A percentile compares a stretch with the other conserved stretches of the same genome.
Conservation (phyloP, 2,113 vertebrate genomes). For the Bettongia penicillata region DNA sequence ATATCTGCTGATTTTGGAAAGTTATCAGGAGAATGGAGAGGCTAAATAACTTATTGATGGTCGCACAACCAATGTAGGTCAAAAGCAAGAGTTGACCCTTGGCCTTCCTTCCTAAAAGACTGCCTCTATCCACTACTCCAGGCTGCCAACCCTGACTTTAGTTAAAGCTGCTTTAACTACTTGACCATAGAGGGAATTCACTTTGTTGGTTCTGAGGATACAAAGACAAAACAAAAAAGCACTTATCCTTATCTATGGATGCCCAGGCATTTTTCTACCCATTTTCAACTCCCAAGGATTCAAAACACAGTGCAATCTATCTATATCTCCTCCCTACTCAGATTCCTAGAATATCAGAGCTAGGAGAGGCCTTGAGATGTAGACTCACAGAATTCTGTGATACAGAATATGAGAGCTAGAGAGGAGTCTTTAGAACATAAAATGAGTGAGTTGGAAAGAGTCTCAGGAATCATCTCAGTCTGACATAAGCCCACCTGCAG, state of each 20-base stretch:
- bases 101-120: neutral
- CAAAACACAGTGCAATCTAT: neutral
- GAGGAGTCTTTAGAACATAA: neutral
- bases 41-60: neutral
- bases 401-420: neutral
- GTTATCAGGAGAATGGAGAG: neutral
- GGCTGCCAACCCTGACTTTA: neutral
- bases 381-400: neutral
- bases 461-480: neutral
- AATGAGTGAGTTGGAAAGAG: neutral
- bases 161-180: neutral
- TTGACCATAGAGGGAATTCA: neutral
- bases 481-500: slow-evolving; percentile 2
- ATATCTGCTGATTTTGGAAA: neutral
- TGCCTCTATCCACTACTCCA: neutral
- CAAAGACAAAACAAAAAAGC: neutral
- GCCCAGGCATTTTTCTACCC: neutral
- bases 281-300: neutral
- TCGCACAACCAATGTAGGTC: neutral
- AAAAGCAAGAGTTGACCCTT: neutral
- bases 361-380: neutral
- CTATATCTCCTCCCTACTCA: neutral
- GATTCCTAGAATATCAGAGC: neutral
- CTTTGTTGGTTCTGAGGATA: neutral
- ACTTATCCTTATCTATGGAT: neutral